phyloP scores from a whole-genome alignment of 2,888 invertebrate genomes.

The Xanthorhoe spadicearia region DNA sequence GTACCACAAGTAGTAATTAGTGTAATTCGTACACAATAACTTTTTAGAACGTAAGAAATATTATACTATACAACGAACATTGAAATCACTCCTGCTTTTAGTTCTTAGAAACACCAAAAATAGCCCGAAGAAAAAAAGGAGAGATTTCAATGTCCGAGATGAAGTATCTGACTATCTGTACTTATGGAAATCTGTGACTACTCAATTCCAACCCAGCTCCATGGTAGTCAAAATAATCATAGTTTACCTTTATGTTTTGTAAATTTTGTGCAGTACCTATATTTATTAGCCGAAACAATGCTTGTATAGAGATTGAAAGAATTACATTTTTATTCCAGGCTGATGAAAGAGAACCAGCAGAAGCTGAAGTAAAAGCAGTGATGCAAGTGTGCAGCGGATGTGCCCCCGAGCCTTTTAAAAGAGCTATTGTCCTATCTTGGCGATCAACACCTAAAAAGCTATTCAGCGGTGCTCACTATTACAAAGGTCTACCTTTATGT shows the following conservation, averaged over 20 bases:
- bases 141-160: too few relatives aligned
- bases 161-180: too few relatives aligned
- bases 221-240: neutral
- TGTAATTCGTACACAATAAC: too few relatives aligned
- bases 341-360: slow-evolving; percentile 92
- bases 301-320: neutral
- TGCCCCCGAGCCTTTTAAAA: slow-evolving; percentile 90
- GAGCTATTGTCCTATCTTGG: slow-evolving; percentile 92
- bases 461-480: slow-evolving; percentile 89
- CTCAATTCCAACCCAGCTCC: too few relatives aligned
- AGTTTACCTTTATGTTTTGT: too few relatives aligned
- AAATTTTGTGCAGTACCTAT: neutral
- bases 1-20: too few relatives aligned
- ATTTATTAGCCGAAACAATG: neutral
- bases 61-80: too few relatives aligned
- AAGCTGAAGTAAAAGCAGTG: slow-evolving; percentile 92
- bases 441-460: slow-evolving; percentile 88
- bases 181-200: too few relatives aligned
- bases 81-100: too few relatives aligned
- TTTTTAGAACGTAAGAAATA: too few relatives aligned
- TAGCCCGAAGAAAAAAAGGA: too few relatives aligned
- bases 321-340: slow-evolving; percentile 68
- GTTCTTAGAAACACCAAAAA: too few relatives aligned
- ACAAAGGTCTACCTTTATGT: slow-evolving; percentile 88
- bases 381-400: slow-evolving; percentile 92